Evolutionary conservation across 2,888 invertebrate genomes (phyloP), one percentile per base, ranked within the genome.

Genomic region (Cheilosia urbana): DNA sequence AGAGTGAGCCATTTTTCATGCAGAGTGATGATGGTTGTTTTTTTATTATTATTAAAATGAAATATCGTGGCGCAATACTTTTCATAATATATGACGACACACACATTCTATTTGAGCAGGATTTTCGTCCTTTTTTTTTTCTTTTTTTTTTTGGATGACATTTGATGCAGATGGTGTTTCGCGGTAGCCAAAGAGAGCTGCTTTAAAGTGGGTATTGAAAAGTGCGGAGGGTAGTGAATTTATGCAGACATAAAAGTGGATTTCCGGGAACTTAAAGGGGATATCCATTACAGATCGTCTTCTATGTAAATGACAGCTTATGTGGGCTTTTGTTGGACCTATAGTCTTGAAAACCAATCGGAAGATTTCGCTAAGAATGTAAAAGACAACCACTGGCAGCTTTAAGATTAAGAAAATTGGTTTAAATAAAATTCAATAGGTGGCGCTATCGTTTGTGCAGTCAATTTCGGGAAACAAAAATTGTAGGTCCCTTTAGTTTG

Each of bases 1-100:
- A 30, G 51, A 68, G 76, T 68, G 66, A 60, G 77, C 77, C 55
- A 77, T 77, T 77, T 77, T 77, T 69, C 68, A 77, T 62, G n/a
- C 53, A 42, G 24, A 77, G 69, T 69, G 77, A 69, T 60, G 68
- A 60, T 69, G 68, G 68, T 68, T 62, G 53, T 62, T 30, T 0
- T 30, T 9, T 30, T 30, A 1, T 27, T 62, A 49, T 45, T 34
- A 42, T 49, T 27, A 45, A 65, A 66, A 65, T 65, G 75, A 71
- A 69, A 78, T 78, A 78, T 57, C 69, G 63, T 71, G 30, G 69
- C 62, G 60, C 69, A 63, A 68, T 63, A 78, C 69, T 63, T 71
- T 63, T 71, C 40, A 57, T 71, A 78, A 78, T 27, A 78, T 27
- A 27, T 49, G 78, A 69, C 69, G 69, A 78, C 78, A 69, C 60